phyloP scores from a whole-genome alignment of 1,140 invertebrate genomes.

The Pogonomyrmex californicus region DNA sequence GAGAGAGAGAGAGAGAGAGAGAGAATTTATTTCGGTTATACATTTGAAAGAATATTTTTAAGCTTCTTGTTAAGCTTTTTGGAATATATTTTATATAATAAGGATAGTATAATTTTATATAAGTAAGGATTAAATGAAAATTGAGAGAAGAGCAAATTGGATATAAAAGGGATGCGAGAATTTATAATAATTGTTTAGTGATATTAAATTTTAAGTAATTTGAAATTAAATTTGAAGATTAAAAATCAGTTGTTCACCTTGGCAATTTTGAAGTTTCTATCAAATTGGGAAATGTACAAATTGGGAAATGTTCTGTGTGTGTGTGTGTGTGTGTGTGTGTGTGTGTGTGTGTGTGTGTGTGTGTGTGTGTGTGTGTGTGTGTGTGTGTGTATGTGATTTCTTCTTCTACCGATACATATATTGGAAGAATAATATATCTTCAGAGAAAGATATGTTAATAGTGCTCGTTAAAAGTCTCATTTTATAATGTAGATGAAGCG shows the following conservation, averaged over 20 bases:
- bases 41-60: not conserved
- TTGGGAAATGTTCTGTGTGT: not conserved
- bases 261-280: not conserved
- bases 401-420: too few species aligned
- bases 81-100: not conserved
- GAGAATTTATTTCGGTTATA: not conserved
- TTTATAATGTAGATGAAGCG: not conserved
- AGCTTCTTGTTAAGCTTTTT: not conserved
- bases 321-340: too few species aligned
- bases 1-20: not conserved
- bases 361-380: too few species aligned
- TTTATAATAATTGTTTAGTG: constrained; percentile 11
- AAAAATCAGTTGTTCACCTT: not conserved
- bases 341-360: too few species aligned
- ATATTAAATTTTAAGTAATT: too few species aligned
- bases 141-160: not conserved
- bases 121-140: not conserved
- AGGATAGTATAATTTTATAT: too few species aligned
- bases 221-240: constrained; percentile 8
- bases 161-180: not conserved
- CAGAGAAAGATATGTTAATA: not conserved
- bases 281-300: not conserved
- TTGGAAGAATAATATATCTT: not conserved
- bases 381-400: too few species aligned
- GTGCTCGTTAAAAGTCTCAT: not conserved